phyloP scores from a whole-genome alignment of 2,113 vertebrate genomes.

The Aepyceros melampus region DNA sequence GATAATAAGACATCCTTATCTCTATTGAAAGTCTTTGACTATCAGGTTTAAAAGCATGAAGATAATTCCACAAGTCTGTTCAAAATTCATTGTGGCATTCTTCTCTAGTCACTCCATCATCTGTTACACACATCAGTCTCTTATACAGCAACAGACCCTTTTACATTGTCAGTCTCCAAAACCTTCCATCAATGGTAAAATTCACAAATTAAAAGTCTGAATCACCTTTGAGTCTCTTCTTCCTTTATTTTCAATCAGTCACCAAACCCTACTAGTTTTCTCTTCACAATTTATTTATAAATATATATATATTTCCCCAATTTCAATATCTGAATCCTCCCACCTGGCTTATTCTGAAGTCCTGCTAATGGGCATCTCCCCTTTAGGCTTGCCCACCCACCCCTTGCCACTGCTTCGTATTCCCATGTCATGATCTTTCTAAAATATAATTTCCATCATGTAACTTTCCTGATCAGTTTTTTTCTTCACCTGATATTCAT shows the following conservation, averaged over 20 bases:
- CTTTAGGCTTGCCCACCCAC: rapidly evolving
- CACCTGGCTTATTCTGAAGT: neutral
- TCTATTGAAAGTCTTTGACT: neutral
- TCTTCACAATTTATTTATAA: neutral
- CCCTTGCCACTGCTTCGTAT: neutral
- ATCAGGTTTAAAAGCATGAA: neutral
- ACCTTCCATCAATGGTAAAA: neutral
- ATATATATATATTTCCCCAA: neutral
- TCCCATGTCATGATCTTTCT: neutral
- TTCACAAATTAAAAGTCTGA: neutral
- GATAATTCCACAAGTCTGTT: neutral
- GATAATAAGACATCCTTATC: neutral
- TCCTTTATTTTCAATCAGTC: neutral
- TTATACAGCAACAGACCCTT: neutral
- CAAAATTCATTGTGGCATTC: neutral
- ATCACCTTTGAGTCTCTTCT: neutral
- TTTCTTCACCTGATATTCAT: neutral
- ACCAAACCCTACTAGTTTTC: neutral
- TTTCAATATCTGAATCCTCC: neutral
- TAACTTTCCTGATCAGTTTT: neutral
- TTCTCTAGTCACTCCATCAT: neutral
- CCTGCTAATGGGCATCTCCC: neutral
- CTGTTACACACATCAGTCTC: neutral
- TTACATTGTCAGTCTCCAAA: neutral
- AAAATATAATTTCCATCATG: neutral